Conservation (phyloP, 2,888 invertebrate genomes). For the Thymelicus sylvestris region DNA sequence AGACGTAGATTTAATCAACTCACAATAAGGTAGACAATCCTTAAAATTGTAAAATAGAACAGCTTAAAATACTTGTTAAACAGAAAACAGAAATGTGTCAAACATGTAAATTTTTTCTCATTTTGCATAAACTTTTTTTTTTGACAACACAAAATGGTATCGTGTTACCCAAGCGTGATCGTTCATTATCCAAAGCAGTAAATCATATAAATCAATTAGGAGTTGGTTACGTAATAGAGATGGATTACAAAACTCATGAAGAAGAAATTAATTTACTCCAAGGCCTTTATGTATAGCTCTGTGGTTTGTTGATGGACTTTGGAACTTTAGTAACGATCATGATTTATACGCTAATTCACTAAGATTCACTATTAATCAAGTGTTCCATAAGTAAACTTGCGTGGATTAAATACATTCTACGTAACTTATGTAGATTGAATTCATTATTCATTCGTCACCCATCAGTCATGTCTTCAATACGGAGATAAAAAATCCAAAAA, state of each 20-base stretch:
- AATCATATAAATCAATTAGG: neutral
- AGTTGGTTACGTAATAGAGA: neutral
- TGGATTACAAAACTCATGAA: neutral
- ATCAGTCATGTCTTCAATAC: slow-evolving; percentile 32
- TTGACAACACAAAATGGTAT: no score
- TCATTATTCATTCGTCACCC: slow-evolving; percentile 21
- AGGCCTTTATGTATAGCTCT: neutral
- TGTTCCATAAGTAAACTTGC: neutral
- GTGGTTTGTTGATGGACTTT: neutral
- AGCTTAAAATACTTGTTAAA: no score
- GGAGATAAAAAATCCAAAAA: slow-evolving; percentile 27
- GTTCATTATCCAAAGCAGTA: neutral
- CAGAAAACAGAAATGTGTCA: no score
- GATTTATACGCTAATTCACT: neutral
- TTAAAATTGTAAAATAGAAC: no score
- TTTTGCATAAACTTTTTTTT: no score
- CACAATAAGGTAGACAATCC: no score
- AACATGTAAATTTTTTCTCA: no score
- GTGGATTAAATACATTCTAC: neutral
- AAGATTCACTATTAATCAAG: slow-evolving; percentile 9
- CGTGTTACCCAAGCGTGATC: no score
- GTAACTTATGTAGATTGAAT: slow-evolving; percentile 22
- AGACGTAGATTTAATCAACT: no score
- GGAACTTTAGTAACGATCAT: neutral
- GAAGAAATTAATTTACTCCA: slow-evolving; percentile 1